Base-by-base conservation (phyloP, 1,140 invertebrate species). In the Aphelenchoides avenae region DNA sequence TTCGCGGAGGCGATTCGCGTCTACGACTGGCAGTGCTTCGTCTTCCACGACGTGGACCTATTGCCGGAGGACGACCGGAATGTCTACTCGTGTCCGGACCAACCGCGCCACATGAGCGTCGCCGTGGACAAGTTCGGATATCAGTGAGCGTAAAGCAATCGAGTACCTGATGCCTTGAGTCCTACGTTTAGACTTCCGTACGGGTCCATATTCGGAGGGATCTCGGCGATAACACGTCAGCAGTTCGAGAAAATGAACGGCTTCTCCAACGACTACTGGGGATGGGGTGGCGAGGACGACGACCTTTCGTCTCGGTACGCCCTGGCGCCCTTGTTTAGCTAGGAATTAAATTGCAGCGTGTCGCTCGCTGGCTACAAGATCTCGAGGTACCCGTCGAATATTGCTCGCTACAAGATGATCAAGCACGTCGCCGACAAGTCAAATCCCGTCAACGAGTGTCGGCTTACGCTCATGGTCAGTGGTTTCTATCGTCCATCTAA, bases 21-120 rank as follows among this genome's bases (percentile, higher is more conserved):
- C 9, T 75, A 75, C 44, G 61, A 76, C 15, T 75, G 65, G 65
- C 85, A 88, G 24, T 97, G 93, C 74, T 85, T 93, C 42, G 85
- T 96, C 46, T 87, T 97, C 69, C 91, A 95, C 79, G 91, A 97
- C 77, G 87, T 96, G 37, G 91, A 97, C 80, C 77, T 95, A 5
- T 82, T 96, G 52, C 92, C 92, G 9, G 82, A 93, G 62, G 88
- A 88, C 79, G 84, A 84, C 51, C 84, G 86, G 2, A 94, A 95
- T 79, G 83, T 93, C 42, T 97, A 96, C 80, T 87, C 86, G 13
- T 97, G 93, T 77, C 86, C 88, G 1, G 81, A 84, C 60, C 87
- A 89, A 73, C 92, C 92, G 9, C 33, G 73, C 5, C 73, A 76
- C 77, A 89, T 97, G 87, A 91, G 89, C 29, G 89, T 89, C 0